These are phyloP conservation scores for Ploceus nigricollis DNA, from an alignment of 2,113 vertebrate genomes.

Conservation along the genomic window DNA sequence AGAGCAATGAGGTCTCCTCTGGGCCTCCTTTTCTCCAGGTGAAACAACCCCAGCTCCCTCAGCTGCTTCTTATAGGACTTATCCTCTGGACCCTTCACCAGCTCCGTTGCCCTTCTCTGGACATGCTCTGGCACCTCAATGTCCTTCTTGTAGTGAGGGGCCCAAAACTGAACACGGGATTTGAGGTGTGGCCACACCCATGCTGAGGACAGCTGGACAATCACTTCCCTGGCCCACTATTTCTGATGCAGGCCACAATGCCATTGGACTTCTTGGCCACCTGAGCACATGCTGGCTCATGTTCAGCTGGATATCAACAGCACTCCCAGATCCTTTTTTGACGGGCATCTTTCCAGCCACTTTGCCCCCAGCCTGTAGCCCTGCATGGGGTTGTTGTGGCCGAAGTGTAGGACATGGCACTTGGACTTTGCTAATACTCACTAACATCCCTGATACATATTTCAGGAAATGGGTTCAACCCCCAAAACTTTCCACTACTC, in stretches of 20 bases:
- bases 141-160: not conserved
- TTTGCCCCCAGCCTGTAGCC: not conserved
- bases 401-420: not conserved
- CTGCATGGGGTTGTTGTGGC: not conserved
- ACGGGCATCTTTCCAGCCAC: not conserved
- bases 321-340: not conserved
- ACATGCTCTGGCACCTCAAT: not conserved
- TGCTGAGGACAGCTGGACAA: not conserved
- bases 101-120: fast-evolving
- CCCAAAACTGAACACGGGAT: not conserved
- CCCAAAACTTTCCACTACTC: not conserved
- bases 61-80: not conserved
- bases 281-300: not conserved
- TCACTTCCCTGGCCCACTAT: not conserved
- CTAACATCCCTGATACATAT: not conserved
- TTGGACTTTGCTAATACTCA: not conserved
- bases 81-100: not conserved
- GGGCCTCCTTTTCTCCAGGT: not conserved
- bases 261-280: not conserved
- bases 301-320: not conserved
- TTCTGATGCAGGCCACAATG: not conserved
- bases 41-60: not conserved
- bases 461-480: not conserved
- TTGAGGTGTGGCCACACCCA: not conserved
- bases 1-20: not conserved